Percentiles rank a stretch among this genome's conserved stretches.
Conservation (phyloP, 30 jellyfish, hydroid and myxozoan species). For the Cassiopea xamachana region DNA sequence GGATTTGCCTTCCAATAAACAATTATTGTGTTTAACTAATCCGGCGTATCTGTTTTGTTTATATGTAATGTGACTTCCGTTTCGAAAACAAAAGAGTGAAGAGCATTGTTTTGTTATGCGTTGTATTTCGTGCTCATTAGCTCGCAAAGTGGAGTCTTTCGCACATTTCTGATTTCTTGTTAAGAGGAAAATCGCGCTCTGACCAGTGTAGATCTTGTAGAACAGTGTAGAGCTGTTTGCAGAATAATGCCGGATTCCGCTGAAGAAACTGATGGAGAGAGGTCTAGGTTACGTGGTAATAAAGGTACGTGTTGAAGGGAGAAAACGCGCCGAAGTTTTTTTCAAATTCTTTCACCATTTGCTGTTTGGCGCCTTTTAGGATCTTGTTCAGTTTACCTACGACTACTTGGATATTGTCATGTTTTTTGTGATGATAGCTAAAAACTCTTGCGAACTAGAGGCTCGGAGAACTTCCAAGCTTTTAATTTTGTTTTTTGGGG, state of each 20-base stretch:
- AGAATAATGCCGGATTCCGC: neutral
- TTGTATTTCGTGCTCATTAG: neutral
- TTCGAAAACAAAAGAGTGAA: neutral
- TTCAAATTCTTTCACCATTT: neutral
- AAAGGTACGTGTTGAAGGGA: neutral
- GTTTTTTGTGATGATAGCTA: no score
- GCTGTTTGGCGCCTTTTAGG: no score
- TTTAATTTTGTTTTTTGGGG: no score
- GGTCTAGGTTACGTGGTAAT: neutral
- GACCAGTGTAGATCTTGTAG: neutral
- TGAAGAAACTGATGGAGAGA: slow-evolving; percentile 34
- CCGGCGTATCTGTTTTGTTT: no score
- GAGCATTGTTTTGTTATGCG: neutral
- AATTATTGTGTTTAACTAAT: no score
- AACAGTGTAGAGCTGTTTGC: neutral
- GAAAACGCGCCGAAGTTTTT: neutral
- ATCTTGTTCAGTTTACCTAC: no score
- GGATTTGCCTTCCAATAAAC: no score
- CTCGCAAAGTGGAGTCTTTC: neutral
- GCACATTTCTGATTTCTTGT: neutral
- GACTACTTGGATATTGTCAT: no score
- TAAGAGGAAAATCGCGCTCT: neutral
- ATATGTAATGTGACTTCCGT: neutral
- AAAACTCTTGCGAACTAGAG: no score
- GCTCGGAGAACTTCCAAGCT: no score